phyloP scores from a whole-genome alignment of 2,888 invertebrate species.

The Gortyna flavago region DNA sequence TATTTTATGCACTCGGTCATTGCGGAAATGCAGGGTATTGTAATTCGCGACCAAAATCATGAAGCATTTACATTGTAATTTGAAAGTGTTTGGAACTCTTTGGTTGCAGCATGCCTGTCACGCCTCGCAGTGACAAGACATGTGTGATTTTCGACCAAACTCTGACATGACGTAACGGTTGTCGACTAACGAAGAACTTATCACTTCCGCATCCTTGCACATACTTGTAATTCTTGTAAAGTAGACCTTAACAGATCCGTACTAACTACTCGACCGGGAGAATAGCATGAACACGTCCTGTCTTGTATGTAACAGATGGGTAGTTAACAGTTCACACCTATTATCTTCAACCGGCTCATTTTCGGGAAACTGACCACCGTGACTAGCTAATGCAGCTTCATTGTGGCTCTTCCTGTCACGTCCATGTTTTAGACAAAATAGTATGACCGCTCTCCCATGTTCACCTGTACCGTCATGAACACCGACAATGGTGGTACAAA shows the following conservation, averaged over 20 bases:
- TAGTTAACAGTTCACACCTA: slow-evolving; percentile 48
- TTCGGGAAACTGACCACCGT: slow-evolving; percentile 37
- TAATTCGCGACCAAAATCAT: slow-evolving; percentile 49
- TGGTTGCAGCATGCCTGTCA: slow-evolving; percentile 18
- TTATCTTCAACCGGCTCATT: slow-evolving; percentile 14
- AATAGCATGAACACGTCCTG: slow-evolving; percentile 34
- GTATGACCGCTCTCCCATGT: slow-evolving; percentile 28
- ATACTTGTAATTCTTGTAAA: slow-evolving; percentile 53
- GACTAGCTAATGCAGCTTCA: slow-evolving; percentile 26
- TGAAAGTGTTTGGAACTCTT: slow-evolving; percentile 44
- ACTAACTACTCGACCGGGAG: slow-evolving; percentile 45
- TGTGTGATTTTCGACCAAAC: slow-evolving; percentile 9
- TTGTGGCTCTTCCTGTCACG: slow-evolving; percentile 49
- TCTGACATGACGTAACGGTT: slow-evolving; percentile 15
- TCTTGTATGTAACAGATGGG: slow-evolving; percentile 13
- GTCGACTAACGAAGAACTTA: slow-evolving; percentile 24
- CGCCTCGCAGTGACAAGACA: background rate
- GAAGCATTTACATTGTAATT: slow-evolving; percentile 31
- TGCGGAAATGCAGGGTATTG: slow-evolving; percentile 49
- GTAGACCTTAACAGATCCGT: slow-evolving; percentile 50
- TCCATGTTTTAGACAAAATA: slow-evolving; percentile 15
- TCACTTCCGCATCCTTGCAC: slow-evolving; percentile 56
- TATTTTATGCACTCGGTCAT: slow-evolving; percentile 29
- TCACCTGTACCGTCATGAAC: slow-evolving; percentile 24
- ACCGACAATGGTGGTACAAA: slow-evolving; percentile 51